These are phyloP conservation scores for Gallinago media DNA, from an alignment of 2,113 vertebrate species.

Conservation along the genomic window DNA sequence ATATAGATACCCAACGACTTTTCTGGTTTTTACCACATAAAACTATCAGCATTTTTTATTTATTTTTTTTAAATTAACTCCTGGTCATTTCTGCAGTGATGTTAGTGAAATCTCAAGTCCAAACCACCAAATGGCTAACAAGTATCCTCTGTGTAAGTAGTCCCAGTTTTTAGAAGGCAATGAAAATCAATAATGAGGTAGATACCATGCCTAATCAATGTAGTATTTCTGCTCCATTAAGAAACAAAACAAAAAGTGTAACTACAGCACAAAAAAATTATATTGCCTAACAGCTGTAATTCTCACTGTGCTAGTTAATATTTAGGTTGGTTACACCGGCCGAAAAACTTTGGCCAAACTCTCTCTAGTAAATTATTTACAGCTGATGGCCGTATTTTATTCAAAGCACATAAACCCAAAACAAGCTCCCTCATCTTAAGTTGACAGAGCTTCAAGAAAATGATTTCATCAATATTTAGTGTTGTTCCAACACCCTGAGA, in stretches of 20 bases:
- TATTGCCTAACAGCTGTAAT: not conserved
- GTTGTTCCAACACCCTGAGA: not conserved
- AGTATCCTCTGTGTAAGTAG: not conserved
- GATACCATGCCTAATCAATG: not conserved
- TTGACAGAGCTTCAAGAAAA: not conserved
- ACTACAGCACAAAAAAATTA: not conserved
- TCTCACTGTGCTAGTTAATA: not conserved
- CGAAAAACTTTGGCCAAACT: not conserved
- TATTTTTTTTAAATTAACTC: not conserved
- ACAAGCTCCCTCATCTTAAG: not conserved
- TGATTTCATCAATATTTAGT: not conserved
- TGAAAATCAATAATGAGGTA: not conserved
- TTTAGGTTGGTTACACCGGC: not conserved
- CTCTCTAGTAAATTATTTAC: not conserved
- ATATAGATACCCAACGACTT: not conserved
- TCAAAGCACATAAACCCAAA: not conserved
- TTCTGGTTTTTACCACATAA: constrained; percentile 5
- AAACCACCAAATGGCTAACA: not conserved
- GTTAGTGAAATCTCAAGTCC: not conserved
- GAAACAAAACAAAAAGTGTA: not conserved
- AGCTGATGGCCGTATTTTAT: not conserved
- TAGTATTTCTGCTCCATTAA: not conserved
- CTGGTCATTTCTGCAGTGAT: too few relatives aligned
- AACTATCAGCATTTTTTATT: not conserved
- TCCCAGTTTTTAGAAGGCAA: not conserved